Percentiles rank a stretch among this genome's conserved stretches.
phyloP scores from a whole-genome alignment of 2,888 invertebrate species.

The Neoscelio sp. region DNA sequence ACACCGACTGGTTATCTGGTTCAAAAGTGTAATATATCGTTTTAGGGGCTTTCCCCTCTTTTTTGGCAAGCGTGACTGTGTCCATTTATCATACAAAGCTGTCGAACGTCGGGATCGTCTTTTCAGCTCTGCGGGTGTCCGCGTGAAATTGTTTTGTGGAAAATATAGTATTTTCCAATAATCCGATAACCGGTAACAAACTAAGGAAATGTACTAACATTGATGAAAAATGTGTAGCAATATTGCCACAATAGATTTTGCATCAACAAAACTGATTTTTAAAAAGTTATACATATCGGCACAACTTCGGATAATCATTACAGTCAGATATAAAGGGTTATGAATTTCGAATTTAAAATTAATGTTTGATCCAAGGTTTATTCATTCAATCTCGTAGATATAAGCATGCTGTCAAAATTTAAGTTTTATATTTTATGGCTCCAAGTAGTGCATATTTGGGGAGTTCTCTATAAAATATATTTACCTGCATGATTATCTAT shows the following conservation, averaged over 20 bases:
- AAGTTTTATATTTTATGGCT: no score
- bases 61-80: constrained; percentile 62
- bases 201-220: constrained; percentile 61
- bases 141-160: constrained; percentile 59
- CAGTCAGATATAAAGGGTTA: no score
- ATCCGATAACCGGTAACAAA: constrained; percentile 63
- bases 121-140: constrained; percentile 65
- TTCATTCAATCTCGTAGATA: no score
- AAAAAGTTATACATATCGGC: background rate
- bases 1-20: constrained; percentile 43
- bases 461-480: no score
- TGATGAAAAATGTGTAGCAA: constrained; percentile 50
- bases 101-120: constrained; percentile 64
- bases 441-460: no score
- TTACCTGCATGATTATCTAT: no score
- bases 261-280: constrained; percentile 28
- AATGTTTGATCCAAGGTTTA: no score
- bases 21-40: constrained; percentile 57
- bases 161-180: constrained; percentile 65
- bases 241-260: constrained; percentile 46
- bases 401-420: no score
- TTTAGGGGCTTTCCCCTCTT: constrained; percentile 45
- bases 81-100: constrained; percentile 64
- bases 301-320: background rate
- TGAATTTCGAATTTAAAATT: no score